Evolutionary conservation across 2,888 invertebrate species (phyloP), one percentile per base, ranked within the genome.

Genomic region (Spodoptera picta): DNA sequence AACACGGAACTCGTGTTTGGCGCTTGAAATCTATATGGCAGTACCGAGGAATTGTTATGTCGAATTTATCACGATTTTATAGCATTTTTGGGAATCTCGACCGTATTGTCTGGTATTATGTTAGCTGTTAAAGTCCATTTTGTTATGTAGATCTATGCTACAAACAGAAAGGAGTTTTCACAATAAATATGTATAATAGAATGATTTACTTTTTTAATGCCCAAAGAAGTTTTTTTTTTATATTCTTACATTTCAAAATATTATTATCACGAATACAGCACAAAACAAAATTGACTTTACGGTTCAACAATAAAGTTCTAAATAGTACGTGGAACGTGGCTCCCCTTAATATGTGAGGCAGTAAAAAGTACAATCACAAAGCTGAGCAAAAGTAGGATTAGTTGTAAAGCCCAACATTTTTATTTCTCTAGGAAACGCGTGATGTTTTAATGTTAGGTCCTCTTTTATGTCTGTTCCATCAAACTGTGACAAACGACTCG

Each of bases 1-100:
- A 84, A 89, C 85, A 85, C 86, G 90, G 90, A 90, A 90, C 87
- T 82, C 75, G 75, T 79, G 80, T 80, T 75, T 78, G 79, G 71
- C 73, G 67, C 66, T 71, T 71, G 49, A 61, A 79, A 77, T 77
- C 77, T 72, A 74, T 75, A 36, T 36, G 36, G 36, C 36, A 73
- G 68, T 66, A 75, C 66, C 70, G 68, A 66, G 73, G 78, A 71
- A 79, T 81, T 79, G 82, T 83, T 82, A 75, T 73, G 73, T 69
- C 60, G 62, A 56, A 78, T 78, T 81, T 75, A 73, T 75, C 54
- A 75, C 66, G 58, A 45, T 79, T 71, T 79, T 73, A 80, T 79
- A 69, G 70, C 75, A 59, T 68, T 68, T 63, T 61, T 61, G 47
- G 45, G 59, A 70, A 77, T 75, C 52, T 73, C 66, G 75, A 72